Percentiles rank a stretch among this genome's conserved stretches.
These are phyloP conservation scores for Nasonia oneida DNA, from an alignment of 2,888 invertebrate genomes.

Conservation along the genomic window DNA sequence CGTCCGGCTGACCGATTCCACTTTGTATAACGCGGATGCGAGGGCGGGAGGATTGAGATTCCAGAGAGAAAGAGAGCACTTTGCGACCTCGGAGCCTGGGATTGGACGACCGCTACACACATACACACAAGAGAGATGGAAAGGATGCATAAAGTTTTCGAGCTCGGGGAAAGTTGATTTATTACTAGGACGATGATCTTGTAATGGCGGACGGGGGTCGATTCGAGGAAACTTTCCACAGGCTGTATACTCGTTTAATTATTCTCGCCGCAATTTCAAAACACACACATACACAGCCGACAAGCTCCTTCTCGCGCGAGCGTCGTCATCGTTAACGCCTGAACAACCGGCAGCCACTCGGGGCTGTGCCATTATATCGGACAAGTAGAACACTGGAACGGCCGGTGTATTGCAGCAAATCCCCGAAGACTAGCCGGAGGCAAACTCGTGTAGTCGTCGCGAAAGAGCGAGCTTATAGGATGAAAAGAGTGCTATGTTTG, in stretches of 20 bases:
- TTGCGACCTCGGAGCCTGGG: neutral
- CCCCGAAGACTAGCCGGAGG: constrained; percentile 9
- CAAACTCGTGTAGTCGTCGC: neutral
- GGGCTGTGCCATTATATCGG: constrained; percentile 14
- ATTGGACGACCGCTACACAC: neutral
- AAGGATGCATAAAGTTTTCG: constrained; percentile 55
- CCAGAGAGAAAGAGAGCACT: constrained; percentile 38
- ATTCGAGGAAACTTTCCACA: neutral
- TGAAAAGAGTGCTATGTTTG: neutral
- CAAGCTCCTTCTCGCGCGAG: neutral
- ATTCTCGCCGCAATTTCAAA: neutral
- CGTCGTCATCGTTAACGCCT: constrained; percentile 23
- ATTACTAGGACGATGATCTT: constrained; percentile 50
- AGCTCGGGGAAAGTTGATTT: constrained; percentile 55
- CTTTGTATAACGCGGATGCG: constrained; percentile 58
- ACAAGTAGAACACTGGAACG: constrained; percentile 34
- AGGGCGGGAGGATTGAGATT: constrained; percentile 39
- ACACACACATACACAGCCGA: neutral
- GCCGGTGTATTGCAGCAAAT: neutral
- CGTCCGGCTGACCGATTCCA: constrained; percentile 52
- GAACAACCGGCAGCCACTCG: constrained; percentile 4
- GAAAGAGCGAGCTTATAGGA: neutral
- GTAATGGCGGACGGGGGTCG: constrained; percentile 5
- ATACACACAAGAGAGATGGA: constrained; percentile 9
- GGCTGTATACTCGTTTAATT: neutral